phyloP scores from a whole-genome alignment of 37 sponge, comb jelly and placozoan species.

The Mnemiopsis leidyi region DNA sequence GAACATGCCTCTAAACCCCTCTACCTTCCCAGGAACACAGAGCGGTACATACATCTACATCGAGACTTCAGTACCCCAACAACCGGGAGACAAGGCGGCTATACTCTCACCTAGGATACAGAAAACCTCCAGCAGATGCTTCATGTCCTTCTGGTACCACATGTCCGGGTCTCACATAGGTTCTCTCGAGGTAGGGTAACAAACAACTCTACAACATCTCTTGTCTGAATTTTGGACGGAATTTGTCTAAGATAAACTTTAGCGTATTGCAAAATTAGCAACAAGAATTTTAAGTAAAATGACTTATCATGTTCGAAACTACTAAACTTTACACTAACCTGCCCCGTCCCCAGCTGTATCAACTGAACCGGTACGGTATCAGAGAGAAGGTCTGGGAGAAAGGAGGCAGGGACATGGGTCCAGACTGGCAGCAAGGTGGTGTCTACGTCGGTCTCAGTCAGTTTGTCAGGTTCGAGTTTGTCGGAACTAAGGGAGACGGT shows the following conservation, averaged over 20 bases:
- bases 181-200: slow-evolving; percentile 8
- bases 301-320: too few species aligned
- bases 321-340: not conserved
- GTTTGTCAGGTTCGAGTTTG: slow-evolving; percentile 44
- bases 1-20: too few species aligned
- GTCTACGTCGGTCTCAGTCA: slow-evolving; percentile 19
- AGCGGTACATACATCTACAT: slow-evolving; percentile 67
- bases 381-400: slow-evolving; percentile 64
- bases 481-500: slow-evolving; percentile 65
- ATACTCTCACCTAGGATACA: slow-evolving; percentile 48
- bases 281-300: too few species aligned
- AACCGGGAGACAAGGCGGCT: slow-evolving; percentile 65
- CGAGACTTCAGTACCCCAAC: slow-evolving; percentile 44
- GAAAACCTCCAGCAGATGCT: slow-evolving; percentile 12
- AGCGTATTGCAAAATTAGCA: too few species aligned
- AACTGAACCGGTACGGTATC: slow-evolving; percentile 56
- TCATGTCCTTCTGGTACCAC: slow-evolving; percentile 68
- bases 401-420: slow-evolving; percentile 66
- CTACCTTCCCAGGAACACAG: not conserved
- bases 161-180: slow-evolving; percentile 65
- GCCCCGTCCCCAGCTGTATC: slow-evolving; percentile 20
- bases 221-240: too few species aligned
- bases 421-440: slow-evolving; percentile 66
- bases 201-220: too few species aligned
- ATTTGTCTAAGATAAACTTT: too few species aligned